Conservation (phyloP, 2,113 vertebrate species). For the Dissostichus mawsoni region DNA sequence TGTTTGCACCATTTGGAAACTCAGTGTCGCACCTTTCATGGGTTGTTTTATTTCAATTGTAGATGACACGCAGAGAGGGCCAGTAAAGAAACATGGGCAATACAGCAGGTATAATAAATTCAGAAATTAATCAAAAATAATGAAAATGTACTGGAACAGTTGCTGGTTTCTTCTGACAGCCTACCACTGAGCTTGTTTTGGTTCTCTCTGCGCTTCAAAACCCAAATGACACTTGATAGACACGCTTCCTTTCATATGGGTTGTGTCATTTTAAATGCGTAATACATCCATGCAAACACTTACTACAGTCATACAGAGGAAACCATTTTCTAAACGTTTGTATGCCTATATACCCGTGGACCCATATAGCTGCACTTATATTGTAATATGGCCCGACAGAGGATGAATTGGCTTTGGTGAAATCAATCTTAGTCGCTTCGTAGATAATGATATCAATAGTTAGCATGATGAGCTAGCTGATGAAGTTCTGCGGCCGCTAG, state of each 20-base stretch:
- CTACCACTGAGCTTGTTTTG: conserved; percentile 14
- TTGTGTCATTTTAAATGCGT: not conserved
- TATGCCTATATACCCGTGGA: not conserved
- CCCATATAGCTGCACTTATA: not conserved
- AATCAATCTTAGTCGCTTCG: not conserved
- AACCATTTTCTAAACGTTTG: too few relatives aligned
- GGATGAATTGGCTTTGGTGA: not conserved
- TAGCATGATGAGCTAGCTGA: not conserved
- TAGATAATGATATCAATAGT: not conserved
- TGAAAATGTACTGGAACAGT: not conserved
- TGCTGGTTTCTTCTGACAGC: not conserved
- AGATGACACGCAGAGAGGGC: not conserved
- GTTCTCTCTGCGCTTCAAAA: not conserved
- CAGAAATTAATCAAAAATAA: not conserved
- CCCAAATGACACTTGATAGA: not conserved
- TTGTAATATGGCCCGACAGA: not conserved
- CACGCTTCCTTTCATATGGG: not conserved
- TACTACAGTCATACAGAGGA: not conserved
- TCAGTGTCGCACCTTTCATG: not conserved
- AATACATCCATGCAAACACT: too few relatives aligned
- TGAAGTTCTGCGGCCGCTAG: conserved; percentile 15
- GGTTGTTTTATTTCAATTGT: not conserved
- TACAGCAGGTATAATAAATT: not conserved
- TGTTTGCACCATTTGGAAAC: conserved; percentile 7
- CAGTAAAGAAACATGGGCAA: not conserved